A percentile compares a stretch with the other conserved stretches of the same genome.
These are phyloP conservation scores for Leptopilina drosophilae DNA, from an alignment of 2,888 invertebrate species.

Conservation along the genomic window DNA sequence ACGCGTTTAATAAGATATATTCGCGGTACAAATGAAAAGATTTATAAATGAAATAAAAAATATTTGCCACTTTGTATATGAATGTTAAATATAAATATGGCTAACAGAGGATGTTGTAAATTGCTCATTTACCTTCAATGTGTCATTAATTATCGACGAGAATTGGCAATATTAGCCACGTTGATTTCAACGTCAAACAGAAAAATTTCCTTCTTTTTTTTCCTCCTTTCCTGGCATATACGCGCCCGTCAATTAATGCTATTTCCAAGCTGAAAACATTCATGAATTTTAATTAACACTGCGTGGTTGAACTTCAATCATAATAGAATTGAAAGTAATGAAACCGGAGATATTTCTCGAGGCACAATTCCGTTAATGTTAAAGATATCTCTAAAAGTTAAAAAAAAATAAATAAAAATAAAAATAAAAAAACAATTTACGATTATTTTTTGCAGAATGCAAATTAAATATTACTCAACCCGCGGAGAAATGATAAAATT, in stretches of 20 bases:
- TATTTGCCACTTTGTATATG: constrained; percentile 6
- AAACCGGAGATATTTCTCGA: not conserved
- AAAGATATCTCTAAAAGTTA: not conserved
- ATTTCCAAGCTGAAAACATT: constrained; percentile 3
- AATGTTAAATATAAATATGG: not conserved
- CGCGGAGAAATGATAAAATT: not conserved
- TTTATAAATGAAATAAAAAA: constrained; percentile 19
- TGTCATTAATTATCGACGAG: constrained; percentile 20
- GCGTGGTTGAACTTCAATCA: constrained; percentile 4
- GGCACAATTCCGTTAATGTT: constrained; percentile 12
- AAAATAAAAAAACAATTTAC: not conserved
- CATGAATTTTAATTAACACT: constrained; percentile 14
- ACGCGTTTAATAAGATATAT: too few relatives aligned
- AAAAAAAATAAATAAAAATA: too few relatives aligned
- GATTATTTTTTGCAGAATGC: constrained; percentile 2
- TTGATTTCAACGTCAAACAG: constrained; percentile 1
- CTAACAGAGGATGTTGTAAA: not conserved
- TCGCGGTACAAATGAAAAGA: not conserved
- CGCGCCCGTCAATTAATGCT: not conserved
- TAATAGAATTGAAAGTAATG: constrained; percentile 16
- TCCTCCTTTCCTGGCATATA: too few relatives aligned
- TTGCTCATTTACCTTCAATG: not conserved
- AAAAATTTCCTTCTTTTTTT: not conserved
- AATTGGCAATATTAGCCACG: constrained; percentile 20
- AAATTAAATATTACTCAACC: not conserved